Conservation (phyloP, 1,140 invertebrate genomes). For the Ips nitidus region DNA sequence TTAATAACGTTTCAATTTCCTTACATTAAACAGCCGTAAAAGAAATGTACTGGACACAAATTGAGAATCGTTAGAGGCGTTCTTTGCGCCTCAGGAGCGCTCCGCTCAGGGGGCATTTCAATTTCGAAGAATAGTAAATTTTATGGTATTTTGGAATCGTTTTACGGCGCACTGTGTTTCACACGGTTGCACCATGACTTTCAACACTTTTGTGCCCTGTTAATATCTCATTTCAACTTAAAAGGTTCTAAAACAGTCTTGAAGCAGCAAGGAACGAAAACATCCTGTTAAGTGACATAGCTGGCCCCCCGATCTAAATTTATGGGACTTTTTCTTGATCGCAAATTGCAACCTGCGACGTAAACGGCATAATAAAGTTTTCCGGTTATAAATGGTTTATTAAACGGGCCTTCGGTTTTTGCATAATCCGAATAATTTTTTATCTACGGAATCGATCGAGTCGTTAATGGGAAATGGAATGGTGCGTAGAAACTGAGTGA, state of each 20-base stretch:
- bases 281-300: neutral
- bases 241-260: neutral
- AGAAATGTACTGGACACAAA: neutral
- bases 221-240: neutral
- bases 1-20: constrained; percentile 1
- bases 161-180: constrained; percentile 3
- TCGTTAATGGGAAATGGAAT: constrained; percentile 3
- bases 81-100: neutral
- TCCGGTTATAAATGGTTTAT: constrained; percentile 8
- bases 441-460: neutral
- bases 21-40: neutral
- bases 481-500: constrained; percentile 6
- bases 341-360: no score
- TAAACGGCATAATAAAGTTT: neutral
- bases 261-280: neutral
- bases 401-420: constrained; percentile 2
- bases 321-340: no score
- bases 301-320: neutral
- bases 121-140: constrained; percentile 19
- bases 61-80: neutral
- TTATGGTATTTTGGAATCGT: constrained; percentile 12
- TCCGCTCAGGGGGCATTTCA: constrained; percentile 14
- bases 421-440: constrained; percentile 2
- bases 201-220: constrained; percentile 1
- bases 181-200: constrained; percentile 11